These are phyloP conservation scores for Melipona bicolor DNA, from an alignment of 2,888 invertebrate species.

Conservation along the genomic window DNA sequence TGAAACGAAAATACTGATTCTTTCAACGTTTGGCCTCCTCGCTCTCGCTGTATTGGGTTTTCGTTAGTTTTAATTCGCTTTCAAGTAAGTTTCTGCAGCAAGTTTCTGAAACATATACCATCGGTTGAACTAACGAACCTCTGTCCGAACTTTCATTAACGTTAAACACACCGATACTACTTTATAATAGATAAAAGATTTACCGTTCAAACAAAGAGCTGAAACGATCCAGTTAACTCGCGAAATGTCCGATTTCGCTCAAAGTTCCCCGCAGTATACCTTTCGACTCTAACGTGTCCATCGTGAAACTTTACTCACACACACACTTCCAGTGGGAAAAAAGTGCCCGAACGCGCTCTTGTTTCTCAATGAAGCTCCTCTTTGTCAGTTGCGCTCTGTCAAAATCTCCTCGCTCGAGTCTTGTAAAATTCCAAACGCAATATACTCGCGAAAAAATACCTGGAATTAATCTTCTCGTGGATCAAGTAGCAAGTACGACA, in stretches of 20 bases:
- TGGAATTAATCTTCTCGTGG: no score
- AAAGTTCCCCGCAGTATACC: not conserved
- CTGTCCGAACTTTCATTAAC: not conserved
- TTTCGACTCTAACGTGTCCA: not conserved
- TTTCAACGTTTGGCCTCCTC: not conserved
- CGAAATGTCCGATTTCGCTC: not conserved
- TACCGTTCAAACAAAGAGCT: not conserved
- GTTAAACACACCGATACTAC: not conserved
- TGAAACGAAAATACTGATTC: not conserved
- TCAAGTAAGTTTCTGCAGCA: not conserved
- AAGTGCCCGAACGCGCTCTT: no score
- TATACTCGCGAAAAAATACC: no score
- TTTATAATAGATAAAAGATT: not conserved
- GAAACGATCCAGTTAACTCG: not conserved
- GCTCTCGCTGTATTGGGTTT: not conserved
- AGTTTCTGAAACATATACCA: not conserved
- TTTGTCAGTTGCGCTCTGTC: no score
- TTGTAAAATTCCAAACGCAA: no score
- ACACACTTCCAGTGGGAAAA: not conserved
- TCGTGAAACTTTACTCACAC: not conserved
- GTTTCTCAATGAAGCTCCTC: no score
- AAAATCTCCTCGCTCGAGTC: no score
- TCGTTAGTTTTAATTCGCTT: constrained; percentile 2
- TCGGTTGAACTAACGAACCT: not conserved
- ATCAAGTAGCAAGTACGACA: no score